Percentiles rank a stretch among this genome's conserved stretches.
phyloP scores from a whole-genome alignment of 2,797 vertebrate genomes.

The Saxicola maurus region DNA sequence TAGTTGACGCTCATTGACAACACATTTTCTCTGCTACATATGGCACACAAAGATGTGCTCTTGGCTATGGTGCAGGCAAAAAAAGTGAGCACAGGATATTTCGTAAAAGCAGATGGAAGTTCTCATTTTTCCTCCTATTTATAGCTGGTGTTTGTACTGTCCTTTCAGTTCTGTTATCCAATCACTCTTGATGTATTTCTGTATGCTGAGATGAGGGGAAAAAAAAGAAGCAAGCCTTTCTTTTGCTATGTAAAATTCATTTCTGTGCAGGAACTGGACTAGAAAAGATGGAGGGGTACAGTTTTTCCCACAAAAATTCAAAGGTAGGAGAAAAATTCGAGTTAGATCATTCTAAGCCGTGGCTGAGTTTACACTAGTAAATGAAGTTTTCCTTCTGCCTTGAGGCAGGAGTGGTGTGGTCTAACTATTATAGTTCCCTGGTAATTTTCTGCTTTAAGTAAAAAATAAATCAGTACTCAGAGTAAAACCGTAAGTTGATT shows the following conservation, averaged over 20 bases:
- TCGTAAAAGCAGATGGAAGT: conserved; percentile 23
- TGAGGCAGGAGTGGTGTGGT: neutral
- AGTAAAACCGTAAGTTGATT: neutral
- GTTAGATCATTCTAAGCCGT: neutral
- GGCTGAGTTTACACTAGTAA: neutral
- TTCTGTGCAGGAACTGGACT: neutral
- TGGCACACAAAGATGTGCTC: neutral
- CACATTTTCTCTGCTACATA: neutral
- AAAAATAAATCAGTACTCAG: neutral
- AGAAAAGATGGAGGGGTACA: neutral
- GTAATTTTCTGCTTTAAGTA: neutral
- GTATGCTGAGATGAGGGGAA: neutral
- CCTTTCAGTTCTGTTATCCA: neutral
- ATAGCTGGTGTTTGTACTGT: neutral
- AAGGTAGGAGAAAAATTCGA: neutral
- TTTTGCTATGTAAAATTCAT: neutral
- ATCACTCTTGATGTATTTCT: neutral
- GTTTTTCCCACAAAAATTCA: neutral
- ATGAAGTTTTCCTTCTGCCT: neutral
- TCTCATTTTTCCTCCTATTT: neutral
- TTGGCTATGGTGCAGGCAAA: neutral
- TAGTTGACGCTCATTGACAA: neutral
- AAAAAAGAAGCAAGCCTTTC: neutral
- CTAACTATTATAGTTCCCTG: neutral
- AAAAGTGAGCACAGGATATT: neutral